Base-by-base conservation (phyloP, 2,113 vertebrate genomes). In the Thermophis baileyi region DNA sequence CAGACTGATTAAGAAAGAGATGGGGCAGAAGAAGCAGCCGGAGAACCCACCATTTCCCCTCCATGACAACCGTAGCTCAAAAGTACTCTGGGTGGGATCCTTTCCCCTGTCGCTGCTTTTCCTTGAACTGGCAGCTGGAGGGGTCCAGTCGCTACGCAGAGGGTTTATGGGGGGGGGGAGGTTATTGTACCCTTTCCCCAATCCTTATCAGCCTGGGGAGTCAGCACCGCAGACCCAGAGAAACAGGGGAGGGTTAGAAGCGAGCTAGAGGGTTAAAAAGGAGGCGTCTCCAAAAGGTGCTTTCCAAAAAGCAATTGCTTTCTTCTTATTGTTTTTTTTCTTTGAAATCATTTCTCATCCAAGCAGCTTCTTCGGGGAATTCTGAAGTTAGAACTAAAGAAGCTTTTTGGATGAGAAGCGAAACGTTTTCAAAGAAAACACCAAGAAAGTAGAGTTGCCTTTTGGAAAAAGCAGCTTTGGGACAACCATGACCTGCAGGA, bases 71-170 rank as follows among this genome's bases (percentile, higher is more conserved):
- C 12, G 4, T 6, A 18, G 16, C 35, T 8, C n/a, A 6, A 1
- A 74, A 18, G 14, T 2, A 18, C 63, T 6, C n/a, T 1, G 2
- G 14, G 63, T 18, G 63, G 63, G 0, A 18, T 7, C 63, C 6
- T 18, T 74, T 6, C 14, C 63, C 12, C 5, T 35, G 16, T 74
- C 0, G 1, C 12, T 18, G 63, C 63, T 35, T 18, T 35, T 35
- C 63, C 63, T 18, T 35, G n/a, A 35, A 18, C 6, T 6, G 63
- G 14, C 14, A 35, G 16, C 1, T 1, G 14, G n/a, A n/a, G 18
- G 63, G n/a, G 14, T n/a, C n/a, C 0, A 0, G 14, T 74, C n/a
- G 5, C n/a, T 0, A 35, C 0, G 2, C 63, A 74, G 30, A 74
- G n/a, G 6, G 63, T 35, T 81, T 40, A 40, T 7, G n/a, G 12